Evolutionary conservation across 2,797 vertebrate genomes (phyloP).

Genomic region (Echeneis naucrates): DNA sequence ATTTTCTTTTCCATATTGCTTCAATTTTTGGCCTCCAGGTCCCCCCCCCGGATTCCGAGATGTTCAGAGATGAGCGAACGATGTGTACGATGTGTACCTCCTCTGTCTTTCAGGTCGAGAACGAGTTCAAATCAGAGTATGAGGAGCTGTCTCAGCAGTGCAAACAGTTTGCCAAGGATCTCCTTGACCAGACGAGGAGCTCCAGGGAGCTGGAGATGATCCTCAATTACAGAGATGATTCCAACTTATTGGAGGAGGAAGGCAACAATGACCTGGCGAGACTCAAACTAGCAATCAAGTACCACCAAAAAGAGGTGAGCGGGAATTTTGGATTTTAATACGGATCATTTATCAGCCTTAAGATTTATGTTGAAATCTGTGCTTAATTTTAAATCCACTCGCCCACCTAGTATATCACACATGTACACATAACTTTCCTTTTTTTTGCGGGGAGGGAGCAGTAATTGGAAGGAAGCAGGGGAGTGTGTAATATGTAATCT

Average conservation of each 20-base stretch:
- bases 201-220: constrained; percentile 98
- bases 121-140: constrained; percentile 98
- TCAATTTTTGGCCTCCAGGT: not conserved
- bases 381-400: not conserved
- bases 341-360: not conserved
- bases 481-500: constrained; percentile 2
- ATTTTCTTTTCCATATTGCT: not conserved
- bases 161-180: constrained; percentile 97
- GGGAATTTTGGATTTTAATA: not conserved
- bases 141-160: constrained; percentile 96
- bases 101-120: constrained; percentile 85
- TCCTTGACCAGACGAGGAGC: constrained; percentile 97
- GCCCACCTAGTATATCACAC: not conserved
- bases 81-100: not conserved
- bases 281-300: constrained; percentile 97
- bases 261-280: constrained; percentile 93
- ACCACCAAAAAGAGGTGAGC: constrained; percentile 96
- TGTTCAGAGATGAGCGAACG: not conserved
- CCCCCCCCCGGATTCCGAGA: not conserved
- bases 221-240: constrained; percentile 95
- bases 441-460: no score
- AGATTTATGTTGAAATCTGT: not conserved
- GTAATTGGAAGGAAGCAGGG: not conserved
- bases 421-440: no score
- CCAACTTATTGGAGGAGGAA: constrained; percentile 91